Evolutionary conservation across 1,140 invertebrate genomes (phyloP).

Genomic region (Drosophila pectinifera): DNA sequence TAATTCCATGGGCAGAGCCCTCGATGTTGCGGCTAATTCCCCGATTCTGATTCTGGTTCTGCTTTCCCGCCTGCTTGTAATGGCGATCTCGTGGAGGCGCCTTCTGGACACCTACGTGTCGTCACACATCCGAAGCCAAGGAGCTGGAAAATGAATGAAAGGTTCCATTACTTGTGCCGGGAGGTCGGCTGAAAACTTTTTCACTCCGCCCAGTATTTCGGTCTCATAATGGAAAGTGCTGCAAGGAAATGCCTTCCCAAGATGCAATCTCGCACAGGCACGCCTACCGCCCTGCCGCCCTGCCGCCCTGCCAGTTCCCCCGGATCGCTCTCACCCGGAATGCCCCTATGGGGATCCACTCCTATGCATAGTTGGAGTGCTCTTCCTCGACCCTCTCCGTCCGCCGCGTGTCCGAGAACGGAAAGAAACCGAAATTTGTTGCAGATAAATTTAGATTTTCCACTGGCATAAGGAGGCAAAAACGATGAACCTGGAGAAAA

Average conservation of each 20-base stretch:
- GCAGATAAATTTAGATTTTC: conserved; percentile 73
- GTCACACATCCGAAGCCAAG: conserved; percentile 25
- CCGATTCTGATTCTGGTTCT: conserved; percentile 26
- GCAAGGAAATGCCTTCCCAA: conserved; percentile 31
- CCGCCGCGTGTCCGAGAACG: background rate
- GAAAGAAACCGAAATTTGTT: conserved; percentile 55
- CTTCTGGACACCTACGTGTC: conserved; percentile 4
- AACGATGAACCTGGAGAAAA: conserved; percentile 6
- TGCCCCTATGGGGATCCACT: background rate
- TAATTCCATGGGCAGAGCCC: conserved; percentile 52
- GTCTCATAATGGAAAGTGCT: conserved; percentile 29
- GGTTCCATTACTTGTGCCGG: conserved; percentile 15
- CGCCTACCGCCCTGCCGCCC: conserved; percentile 4
- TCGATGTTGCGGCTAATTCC: conserved; percentile 51
- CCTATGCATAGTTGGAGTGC: conserved; percentile 36
- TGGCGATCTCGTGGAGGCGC: background rate
- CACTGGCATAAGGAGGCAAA: conserved; percentile 6
- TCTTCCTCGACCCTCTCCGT: conserved; percentile 14
- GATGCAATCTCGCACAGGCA: conserved; percentile 44
- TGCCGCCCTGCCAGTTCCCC: background rate
- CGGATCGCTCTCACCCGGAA: background rate
- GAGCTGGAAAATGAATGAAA: conserved; percentile 26
- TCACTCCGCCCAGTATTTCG: conserved; percentile 37
- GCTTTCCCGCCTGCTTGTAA: conserved; percentile 18
- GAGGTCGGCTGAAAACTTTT: conserved; percentile 34